Evolutionary conservation across 2,797 vertebrate genomes (phyloP).

Genomic region (Morelia viridis): DNA sequence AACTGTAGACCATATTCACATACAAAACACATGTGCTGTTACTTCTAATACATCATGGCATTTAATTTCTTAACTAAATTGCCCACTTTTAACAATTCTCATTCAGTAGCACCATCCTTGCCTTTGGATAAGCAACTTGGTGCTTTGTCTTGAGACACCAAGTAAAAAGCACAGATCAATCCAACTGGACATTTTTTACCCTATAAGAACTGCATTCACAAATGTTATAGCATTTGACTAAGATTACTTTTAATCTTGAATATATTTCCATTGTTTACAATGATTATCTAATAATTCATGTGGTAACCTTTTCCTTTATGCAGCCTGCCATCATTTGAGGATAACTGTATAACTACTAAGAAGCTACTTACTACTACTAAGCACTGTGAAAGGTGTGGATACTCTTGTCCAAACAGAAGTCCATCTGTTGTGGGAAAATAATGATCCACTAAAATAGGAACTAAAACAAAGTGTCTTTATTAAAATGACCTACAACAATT

Average conservation of each 20-base stretch:
- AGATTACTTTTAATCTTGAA: no score
- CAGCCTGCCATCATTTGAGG: no score
- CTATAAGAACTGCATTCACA: neutral
- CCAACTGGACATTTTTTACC: no score
- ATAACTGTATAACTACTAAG: neutral
- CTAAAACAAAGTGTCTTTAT: neutral
- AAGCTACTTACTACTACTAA: neutral
- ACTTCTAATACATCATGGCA: neutral
- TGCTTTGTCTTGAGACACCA: neutral
- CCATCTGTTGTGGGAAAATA: neutral
- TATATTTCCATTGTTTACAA: neutral
- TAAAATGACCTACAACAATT: neutral
- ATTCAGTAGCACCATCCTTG: neutral
- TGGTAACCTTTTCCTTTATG: no score
- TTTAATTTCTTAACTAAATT: neutral
- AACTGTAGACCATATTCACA: neutral
- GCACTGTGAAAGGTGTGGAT: neutral
- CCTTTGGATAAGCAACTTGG: neutral
- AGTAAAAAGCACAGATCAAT: no score
- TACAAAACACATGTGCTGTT: neutral
- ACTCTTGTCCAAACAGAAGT: neutral
- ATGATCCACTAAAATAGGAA: neutral
- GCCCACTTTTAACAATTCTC: neutral
- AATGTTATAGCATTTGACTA: neutral
- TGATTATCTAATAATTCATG: neutral